Base-by-base conservation (phyloP, 2,797 vertebrate genomes). In the Remorina albescens region DNA sequence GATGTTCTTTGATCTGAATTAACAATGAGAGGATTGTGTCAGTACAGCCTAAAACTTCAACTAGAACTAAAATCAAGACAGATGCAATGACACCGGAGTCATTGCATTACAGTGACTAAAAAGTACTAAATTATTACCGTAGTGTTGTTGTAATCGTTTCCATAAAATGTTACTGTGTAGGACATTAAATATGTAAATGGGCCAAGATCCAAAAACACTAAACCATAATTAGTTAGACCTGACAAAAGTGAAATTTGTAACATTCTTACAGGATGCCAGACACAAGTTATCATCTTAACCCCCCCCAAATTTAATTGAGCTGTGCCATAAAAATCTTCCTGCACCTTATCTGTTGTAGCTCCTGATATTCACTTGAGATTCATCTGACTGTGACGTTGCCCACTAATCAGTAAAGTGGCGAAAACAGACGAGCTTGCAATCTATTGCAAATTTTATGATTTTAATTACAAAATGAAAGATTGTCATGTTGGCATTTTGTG, bases 111-210 rank as follows among this genome's bases (percentile, higher is more conserved):
- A 57, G 26, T 39, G 25, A 61, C 15, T 36, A 16, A 54, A 67
- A 67, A 47, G 57, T 10, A 23, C 28, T 51, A 21, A 10, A 69
- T 37, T 51, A 44, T 44, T 19, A 19, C 41, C 19, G 41, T n/a
- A 44, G 18, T 44, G 3, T 44, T 44, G 19, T 19, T 44, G 41
- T 44, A 44, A 7, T 44, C 8, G 16, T 51, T 63, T 41, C 30
- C 37, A 74, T 66, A 46, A 78, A 71, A 74, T 55, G 60, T 54
- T 51, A 50, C 44, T 32, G 18, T 23, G 44, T 39, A 18, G 39
- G 58, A 64, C 67, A 86, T 74, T 73, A 83, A 82, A 85, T 85
- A 79, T 86, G 76, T 71, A 83, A 88, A 82, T 71, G 21, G 78
- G 64, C 54, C 32, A 13, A 44, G 21, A 67, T 80, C 70, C 72